A percentile compares a stretch with the other conserved stretches of the same genome.
Evolutionary conservation across 2,888 invertebrate genomes (phyloP).

Genomic region (Invenusta paracnida): DNA sequence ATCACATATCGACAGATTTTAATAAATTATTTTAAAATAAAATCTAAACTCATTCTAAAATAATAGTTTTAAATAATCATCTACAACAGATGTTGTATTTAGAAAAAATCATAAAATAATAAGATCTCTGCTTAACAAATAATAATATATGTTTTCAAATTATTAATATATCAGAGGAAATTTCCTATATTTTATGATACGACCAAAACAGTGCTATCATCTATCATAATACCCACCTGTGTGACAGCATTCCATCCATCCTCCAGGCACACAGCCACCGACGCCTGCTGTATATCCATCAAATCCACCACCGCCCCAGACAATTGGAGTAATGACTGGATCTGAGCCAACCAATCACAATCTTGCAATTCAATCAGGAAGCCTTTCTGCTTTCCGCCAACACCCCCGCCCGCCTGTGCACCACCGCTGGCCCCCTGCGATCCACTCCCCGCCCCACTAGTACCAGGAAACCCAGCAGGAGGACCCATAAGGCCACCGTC

Average conservation of each 20-base stretch:
- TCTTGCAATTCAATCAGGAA: neutral
- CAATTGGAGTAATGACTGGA: constrained; percentile 78
- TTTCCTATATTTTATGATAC: too few species aligned
- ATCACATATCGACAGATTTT: too few species aligned
- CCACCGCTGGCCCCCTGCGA: neutral
- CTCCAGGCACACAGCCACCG: constrained; percentile 86
- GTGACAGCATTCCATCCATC: constrained; percentile 94
- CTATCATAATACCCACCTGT: constrained; percentile 39
- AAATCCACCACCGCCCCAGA: constrained; percentile 89
- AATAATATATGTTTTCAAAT: too few species aligned
- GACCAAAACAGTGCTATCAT: too few species aligned
- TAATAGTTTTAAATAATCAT: too few species aligned
- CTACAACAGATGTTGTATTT: too few species aligned
- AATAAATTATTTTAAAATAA: too few species aligned
- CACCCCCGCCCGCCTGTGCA: neutral
- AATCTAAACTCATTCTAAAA: too few species aligned
- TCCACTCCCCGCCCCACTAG: neutral
- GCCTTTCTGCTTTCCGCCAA: neutral
- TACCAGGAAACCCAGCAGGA: neutral
- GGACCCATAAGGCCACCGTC: constrained; percentile 64
- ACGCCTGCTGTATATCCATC: constrained; percentile 86
- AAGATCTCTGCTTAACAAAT: too few species aligned
- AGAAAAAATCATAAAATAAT: too few species aligned
- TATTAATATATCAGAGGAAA: too few species aligned
- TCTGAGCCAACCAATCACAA: constrained; percentile 71